These are phyloP conservation scores for Melanophora roralis DNA, from an alignment of 2,888 invertebrate species.

Conservation along the genomic window DNA sequence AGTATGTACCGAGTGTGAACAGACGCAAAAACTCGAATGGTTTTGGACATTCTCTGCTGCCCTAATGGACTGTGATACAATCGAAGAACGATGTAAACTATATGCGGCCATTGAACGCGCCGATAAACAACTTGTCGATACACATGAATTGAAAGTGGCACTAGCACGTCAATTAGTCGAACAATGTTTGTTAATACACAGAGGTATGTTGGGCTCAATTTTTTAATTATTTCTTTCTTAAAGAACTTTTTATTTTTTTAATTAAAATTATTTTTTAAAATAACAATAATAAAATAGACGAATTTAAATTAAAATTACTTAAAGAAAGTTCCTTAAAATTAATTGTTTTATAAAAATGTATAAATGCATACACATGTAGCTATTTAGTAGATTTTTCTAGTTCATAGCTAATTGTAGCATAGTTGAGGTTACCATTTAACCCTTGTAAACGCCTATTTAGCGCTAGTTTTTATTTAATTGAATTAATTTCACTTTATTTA, in stretches of 20 bases:
- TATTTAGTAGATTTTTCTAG: slow-evolving; percentile 52
- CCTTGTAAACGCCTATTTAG: slow-evolving; percentile 24
- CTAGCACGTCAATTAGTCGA: slow-evolving; percentile 68
- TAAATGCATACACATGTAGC: neutral
- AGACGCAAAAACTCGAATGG: slow-evolving; percentile 68
- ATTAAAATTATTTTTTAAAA: neutral
- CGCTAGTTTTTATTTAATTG: slow-evolving; percentile 46
- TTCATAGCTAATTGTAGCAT: slow-evolving; percentile 19
- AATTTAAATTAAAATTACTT: slow-evolving; percentile 17
- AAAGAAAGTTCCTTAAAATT: slow-evolving; percentile 12
- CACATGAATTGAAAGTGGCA: slow-evolving; percentile 68
- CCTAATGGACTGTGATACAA: slow-evolving; percentile 67
- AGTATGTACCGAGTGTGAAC: slow-evolving; percentile 65
- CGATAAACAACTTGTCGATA: slow-evolving; percentile 66
- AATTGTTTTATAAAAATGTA: neutral
- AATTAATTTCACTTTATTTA: neutral
- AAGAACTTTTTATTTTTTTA: neutral
- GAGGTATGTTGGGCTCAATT: slow-evolving; percentile 64
- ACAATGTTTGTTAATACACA: slow-evolving; percentile 68
- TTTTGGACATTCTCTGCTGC: slow-evolving; percentile 68
- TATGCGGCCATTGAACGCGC: slow-evolving; percentile 68
- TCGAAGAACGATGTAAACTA: slow-evolving; percentile 68
- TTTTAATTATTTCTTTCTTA: neutral
- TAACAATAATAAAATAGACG: slow-evolving; percentile 3
- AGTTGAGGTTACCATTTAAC: slow-evolving; percentile 44